phyloP scores from a whole-genome alignment of 2,888 invertebrate species.

The Andrena dorsata region DNA sequence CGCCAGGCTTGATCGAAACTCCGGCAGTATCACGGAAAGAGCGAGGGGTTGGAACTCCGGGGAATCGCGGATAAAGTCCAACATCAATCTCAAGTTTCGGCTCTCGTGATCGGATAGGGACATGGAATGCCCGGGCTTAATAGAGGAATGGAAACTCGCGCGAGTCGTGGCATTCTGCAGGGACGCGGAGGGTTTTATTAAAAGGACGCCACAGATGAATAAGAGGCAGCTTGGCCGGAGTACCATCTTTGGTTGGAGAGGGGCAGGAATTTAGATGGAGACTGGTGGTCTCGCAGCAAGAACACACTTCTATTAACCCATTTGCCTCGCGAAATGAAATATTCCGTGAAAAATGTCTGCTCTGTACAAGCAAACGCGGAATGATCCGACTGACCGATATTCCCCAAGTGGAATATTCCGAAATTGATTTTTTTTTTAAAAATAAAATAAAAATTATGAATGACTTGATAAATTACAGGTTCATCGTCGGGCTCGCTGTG shows the following conservation, averaged over 20 bases:
- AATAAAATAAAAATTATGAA: too few species aligned
- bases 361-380: too few species aligned
- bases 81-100: slow-evolving; percentile 56
- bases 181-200: not conserved
- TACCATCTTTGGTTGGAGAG: slow-evolving; percentile 6
- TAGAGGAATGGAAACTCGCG: not conserved
- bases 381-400: too few species aligned
- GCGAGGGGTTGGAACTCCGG: slow-evolving; percentile 63
- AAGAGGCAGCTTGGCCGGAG: not conserved
- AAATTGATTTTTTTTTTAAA: too few species aligned
- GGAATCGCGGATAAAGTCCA: slow-evolving; percentile 59
- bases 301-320: too few species aligned
- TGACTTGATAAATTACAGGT: too few species aligned
- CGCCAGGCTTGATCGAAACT: slow-evolving; percentile 24
- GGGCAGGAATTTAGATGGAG: too few species aligned
- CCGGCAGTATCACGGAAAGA: slow-evolving; percentile 59
- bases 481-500: too few species aligned
- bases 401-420: too few species aligned
- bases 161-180: not conserved
- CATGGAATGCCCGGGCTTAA: not conserved
- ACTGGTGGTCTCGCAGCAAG: too few species aligned
- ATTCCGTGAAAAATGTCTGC: too few species aligned
- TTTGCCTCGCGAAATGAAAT: too few species aligned
- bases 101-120: not conserved
- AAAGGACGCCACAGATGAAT: not conserved